Conservation (phyloP, 2,113 vertebrate genomes). For the Pelusios castaneus region DNA sequence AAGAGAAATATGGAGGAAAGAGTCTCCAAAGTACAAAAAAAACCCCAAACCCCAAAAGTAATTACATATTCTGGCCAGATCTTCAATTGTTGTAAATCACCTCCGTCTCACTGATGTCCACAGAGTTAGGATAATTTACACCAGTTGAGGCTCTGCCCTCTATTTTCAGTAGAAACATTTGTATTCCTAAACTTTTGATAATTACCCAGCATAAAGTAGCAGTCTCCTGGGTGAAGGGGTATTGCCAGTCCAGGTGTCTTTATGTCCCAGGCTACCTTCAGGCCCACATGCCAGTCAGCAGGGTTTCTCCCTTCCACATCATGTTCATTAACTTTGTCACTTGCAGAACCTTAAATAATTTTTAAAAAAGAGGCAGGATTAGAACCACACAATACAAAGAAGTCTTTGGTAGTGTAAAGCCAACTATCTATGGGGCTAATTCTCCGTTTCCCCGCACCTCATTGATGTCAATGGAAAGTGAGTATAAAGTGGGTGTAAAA, state of each 20-base stretch:
- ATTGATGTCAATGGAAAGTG: neutral
- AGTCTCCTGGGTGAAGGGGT: conserved; percentile 93
- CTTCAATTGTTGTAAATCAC: neutral
- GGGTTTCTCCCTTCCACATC: conserved; percentile 81
- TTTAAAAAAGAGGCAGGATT: neutral
- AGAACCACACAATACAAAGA: neutral
- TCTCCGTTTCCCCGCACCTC: neutral
- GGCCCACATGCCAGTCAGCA: conserved; percentile 88
- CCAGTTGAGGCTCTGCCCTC: neutral
- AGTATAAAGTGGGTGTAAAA: neutral
- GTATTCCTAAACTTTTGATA: neutral
- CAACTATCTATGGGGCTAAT: neutral
- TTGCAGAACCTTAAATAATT: conserved; percentile 52
- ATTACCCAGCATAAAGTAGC: conserved; percentile 90
- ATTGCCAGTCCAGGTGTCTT: conserved; percentile 93
- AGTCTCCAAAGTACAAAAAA: neutral
- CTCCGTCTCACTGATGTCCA: neutral
- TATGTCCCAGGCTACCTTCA: conserved; percentile 98
- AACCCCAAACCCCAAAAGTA: neutral
- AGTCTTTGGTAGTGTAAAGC: neutral
- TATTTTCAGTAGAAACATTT: neutral
- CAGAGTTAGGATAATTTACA: neutral
- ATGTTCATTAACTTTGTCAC: conserved; percentile 65
- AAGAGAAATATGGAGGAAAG: neutral
- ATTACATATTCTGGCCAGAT: neutral